phyloP scores from a whole-genome alignment of 2,888 invertebrate genomes.

The Tortrix viridana region DNA sequence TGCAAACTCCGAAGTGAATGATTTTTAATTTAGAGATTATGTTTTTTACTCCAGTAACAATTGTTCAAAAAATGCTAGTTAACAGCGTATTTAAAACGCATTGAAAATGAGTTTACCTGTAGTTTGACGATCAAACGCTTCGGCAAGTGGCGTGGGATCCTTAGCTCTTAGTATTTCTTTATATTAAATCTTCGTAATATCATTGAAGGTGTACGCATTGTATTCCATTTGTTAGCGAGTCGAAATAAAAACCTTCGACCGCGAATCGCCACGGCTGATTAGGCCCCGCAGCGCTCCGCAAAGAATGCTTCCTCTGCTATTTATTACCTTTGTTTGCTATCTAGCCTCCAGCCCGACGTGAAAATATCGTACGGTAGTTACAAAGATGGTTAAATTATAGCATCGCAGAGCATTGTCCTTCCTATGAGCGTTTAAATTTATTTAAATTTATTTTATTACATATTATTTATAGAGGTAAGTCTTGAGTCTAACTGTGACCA shows the following conservation, averaged over 20 bases:
- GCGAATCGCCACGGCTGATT: slow-evolving; percentile 44
- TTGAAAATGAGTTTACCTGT: too few relatives aligned
- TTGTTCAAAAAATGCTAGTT: too few relatives aligned
- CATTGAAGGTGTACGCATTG: slow-evolving; percentile 14
- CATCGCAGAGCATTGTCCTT: slow-evolving; percentile 30
- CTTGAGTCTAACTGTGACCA: too few relatives aligned
- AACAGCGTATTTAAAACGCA: too few relatives aligned
- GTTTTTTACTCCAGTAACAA: too few relatives aligned
- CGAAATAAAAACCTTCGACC: slow-evolving; percentile 43
- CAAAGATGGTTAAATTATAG: slow-evolving; percentile 36
- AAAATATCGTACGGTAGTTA: slow-evolving; percentile 38
- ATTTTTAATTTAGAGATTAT: too few relatives aligned
- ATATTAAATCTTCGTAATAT: background rate
- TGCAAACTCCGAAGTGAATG: too few relatives aligned
- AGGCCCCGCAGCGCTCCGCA: slow-evolving; percentile 44
- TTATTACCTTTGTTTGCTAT: slow-evolving; percentile 35
- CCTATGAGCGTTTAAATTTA: slow-evolving; percentile 11
- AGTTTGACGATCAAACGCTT: background rate
- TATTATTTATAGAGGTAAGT: background rate
- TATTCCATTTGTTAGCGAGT: slow-evolving; percentile 38
- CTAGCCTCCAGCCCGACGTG: slow-evolving; percentile 35
- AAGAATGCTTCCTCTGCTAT: slow-evolving; percentile 40
- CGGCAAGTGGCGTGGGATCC: background rate
- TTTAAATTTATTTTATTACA: background rate
- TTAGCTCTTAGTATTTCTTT: background rate